These are phyloP conservation scores for Montipora foliosa DNA, from an alignment of 64 coral and sea anemone genomes.

Conservation along the genomic window DNA sequence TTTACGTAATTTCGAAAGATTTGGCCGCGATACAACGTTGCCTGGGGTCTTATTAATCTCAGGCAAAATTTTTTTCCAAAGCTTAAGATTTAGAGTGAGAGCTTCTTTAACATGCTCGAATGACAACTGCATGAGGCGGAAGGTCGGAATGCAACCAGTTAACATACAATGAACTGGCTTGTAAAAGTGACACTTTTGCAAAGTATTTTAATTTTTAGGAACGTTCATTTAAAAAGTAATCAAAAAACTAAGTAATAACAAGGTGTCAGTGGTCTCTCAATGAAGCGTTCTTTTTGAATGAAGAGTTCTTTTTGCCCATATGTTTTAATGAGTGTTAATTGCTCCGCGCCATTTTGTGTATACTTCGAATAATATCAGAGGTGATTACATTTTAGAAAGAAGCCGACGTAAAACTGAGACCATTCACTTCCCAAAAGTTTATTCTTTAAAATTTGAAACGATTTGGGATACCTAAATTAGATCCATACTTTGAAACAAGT, in stretches of 20 bases:
- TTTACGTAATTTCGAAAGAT: background rate
- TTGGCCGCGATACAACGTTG: background rate
- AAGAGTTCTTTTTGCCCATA: background rate
- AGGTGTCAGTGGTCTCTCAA: background rate
- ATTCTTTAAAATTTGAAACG: no score
- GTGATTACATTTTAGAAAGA: no score
- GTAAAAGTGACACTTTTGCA: background rate
- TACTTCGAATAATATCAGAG: no score
- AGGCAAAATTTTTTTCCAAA: background rate
- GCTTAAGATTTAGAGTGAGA: background rate
- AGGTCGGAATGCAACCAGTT: background rate
- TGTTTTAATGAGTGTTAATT: background rate
- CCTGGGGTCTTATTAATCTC: background rate
- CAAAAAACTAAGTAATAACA: background rate
- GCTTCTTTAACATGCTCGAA: background rate
- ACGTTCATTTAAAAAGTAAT: background rate
- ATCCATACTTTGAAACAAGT: no score
- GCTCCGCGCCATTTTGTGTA: background rate
- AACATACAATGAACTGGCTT: background rate
- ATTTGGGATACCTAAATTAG: no score
- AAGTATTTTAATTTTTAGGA: background rate
- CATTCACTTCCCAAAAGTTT: no score
- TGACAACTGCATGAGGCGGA: background rate
- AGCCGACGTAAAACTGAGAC: no score
- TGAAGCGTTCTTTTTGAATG: background rate